Evolutionary conservation across 2,888 invertebrate genomes (phyloP).

Genomic region (Drosophila dives): DNA sequence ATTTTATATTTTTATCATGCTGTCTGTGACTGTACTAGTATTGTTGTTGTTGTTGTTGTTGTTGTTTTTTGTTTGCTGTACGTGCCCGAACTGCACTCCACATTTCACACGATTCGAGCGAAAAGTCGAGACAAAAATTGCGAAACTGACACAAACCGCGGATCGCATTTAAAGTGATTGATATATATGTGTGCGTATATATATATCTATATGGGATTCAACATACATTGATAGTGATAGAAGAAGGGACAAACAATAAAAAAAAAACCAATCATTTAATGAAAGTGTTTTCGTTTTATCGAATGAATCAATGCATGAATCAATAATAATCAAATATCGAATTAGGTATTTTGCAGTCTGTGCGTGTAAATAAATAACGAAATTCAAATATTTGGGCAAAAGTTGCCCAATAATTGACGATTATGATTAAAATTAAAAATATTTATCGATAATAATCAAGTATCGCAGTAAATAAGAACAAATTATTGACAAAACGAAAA

Average conservation of each 20-base stretch:
- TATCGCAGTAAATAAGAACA: no score
- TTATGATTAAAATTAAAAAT: no score
- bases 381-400: no score
- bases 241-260: no score
- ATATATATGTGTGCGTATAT: constrained; percentile 21
- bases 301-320: not conserved
- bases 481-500: no score
- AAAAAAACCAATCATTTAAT: not conserved
- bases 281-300: not conserved
- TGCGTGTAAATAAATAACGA: not conserved
- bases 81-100: constrained; percentile 68
- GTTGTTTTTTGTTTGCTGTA: constrained; percentile 41
- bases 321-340: not conserved
- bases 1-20: constrained; percentile 62
- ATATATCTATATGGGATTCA: not conserved
- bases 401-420: not conserved
- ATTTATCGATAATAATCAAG: no score
- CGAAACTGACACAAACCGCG: constrained; percentile 26
- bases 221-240: not conserved
- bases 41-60: constrained; percentile 20
- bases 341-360: not conserved
- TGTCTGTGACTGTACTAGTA: constrained; percentile 40
- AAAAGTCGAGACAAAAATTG: constrained; percentile 18
- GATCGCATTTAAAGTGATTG: constrained; percentile 43
- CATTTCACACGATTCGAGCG: constrained; percentile 71